A percentile compares a stretch with the other conserved stretches of the same genome.
Evolutionary conservation across 1,140 invertebrate genomes (phyloP).

Genomic region (Plutomurus gul): DNA sequence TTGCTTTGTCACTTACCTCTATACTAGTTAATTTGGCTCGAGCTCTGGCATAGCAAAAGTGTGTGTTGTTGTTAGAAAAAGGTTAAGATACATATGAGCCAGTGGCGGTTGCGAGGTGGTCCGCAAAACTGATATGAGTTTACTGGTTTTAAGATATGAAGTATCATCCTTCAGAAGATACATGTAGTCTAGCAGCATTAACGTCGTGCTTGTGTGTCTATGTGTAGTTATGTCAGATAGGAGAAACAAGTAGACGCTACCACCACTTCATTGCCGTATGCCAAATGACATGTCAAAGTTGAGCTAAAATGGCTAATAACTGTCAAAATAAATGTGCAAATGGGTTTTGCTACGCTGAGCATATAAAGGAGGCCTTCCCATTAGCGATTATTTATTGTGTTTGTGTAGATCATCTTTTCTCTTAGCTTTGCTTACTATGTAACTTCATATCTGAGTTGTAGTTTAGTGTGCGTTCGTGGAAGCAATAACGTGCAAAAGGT

Average conservation of each 20-base stretch:
- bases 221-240: neutral
- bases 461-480: too few species aligned
- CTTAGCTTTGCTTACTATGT: too few species aligned
- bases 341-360: conserved; percentile 25
- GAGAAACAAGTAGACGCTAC: neutral
- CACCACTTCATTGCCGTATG: neutral
- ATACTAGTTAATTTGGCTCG: too few species aligned
- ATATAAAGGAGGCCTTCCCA: conserved; percentile 23
- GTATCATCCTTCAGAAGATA: neutral
- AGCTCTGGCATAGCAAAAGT: too few species aligned
- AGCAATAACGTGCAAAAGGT: too few species aligned
- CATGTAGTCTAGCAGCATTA: neutral
- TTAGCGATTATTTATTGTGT: conserved; percentile 31
- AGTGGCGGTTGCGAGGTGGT: conserved; percentile 8
- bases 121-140: conserved; percentile 6
- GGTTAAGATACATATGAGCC: too few species aligned
- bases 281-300: conserved; percentile 35
- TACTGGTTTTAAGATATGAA: neutral
- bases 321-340: conserved; percentile 32
- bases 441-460: too few species aligned
- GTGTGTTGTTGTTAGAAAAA: too few species aligned
- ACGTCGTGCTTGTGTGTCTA: neutral
- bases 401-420: conserved; percentile 14
- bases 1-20: too few species aligned
- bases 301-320: conserved; percentile 31